These are phyloP conservation scores for Muntiacus muntjak DNA, from an alignment of 2,113 vertebrate species.

Conservation along the genomic window DNA sequence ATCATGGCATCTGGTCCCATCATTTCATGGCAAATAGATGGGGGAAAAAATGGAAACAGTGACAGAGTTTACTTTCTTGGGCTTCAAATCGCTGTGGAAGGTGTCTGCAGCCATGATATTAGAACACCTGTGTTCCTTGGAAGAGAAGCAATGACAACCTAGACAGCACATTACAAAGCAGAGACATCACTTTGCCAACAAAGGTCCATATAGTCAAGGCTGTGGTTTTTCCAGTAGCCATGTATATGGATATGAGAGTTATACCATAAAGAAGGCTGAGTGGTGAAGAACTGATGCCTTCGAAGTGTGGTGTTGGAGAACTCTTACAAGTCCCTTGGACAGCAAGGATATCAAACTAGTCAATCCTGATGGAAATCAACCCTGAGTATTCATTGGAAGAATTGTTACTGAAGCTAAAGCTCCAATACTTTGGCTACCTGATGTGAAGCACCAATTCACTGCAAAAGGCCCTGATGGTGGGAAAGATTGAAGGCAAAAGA, in stretches of 20 bases:
- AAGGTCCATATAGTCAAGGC: background rate
- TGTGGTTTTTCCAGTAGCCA: background rate
- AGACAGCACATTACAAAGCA: background rate
- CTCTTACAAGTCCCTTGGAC: background rate
- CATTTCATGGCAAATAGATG: background rate
- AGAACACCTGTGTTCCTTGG: background rate
- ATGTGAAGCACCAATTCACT: background rate
- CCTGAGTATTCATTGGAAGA: background rate
- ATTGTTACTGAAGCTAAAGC: background rate
- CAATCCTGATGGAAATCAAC: background rate
- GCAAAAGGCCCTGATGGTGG: background rate
- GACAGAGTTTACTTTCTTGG: background rate
- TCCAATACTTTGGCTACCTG: background rate
- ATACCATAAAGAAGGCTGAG: background rate
- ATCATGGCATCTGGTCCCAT: background rate
- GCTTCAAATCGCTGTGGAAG: background rate
- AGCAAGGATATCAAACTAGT: background rate
- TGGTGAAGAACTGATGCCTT: background rate
- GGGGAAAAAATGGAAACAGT: background rate
- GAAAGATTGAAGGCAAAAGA: background rate
- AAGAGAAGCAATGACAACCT: background rate
- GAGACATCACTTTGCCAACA: background rate
- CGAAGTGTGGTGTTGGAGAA: background rate
- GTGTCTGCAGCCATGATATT: background rate
- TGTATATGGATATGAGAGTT: background rate